Percentiles rank a stretch among this genome's conserved stretches.
Conservation (phyloP, 2,113 vertebrate species). For the Mustela lutreola region DNA sequence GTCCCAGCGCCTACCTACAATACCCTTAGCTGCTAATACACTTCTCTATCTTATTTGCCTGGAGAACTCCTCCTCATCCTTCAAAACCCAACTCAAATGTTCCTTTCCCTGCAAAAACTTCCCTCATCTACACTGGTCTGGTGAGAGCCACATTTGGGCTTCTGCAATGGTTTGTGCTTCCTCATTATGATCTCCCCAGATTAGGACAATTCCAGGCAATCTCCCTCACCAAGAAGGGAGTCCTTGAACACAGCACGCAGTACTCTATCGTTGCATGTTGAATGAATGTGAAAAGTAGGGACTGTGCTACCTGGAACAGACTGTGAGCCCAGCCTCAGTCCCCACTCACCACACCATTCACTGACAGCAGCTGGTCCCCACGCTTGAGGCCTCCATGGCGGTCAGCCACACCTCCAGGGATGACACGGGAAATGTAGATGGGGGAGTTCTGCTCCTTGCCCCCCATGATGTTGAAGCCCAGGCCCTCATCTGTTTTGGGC, state of each 20-base stretch:
- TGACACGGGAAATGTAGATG: slow-evolving; percentile 96
- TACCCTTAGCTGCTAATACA: not conserved
- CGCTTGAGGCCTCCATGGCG: slow-evolving; percentile 96
- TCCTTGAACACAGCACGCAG: not conserved
- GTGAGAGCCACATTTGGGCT: not conserved
- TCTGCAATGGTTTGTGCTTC: not conserved
- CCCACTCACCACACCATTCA: slow-evolving; percentile 94
- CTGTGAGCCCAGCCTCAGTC: not conserved
- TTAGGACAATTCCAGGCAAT: not conserved
- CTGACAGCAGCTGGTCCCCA: slow-evolving; percentile 95
- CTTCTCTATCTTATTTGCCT: not conserved
- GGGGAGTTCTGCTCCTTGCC: slow-evolving; percentile 97
- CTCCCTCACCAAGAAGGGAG: not conserved
- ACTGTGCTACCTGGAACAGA: not conserved
- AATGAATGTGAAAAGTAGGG: not conserved
- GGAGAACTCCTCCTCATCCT: slow-evolving; percentile 49
- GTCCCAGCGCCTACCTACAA: not conserved
- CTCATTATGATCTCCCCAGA: not conserved
- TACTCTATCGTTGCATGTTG: not conserved
- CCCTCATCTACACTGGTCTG: not conserved
- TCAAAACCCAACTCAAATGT: slow-evolving; percentile 49
- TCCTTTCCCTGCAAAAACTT: slow-evolving; percentile 45
- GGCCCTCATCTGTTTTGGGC: slow-evolving; percentile 95
- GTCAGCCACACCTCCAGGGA: slow-evolving; percentile 94
- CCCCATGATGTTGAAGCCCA: slow-evolving; percentile 97